A percentile compares a stretch with the other conserved stretches of the same genome.
Conservation (phyloP, 2,113 vertebrate species). For the Myotis lucifugus region DNA sequence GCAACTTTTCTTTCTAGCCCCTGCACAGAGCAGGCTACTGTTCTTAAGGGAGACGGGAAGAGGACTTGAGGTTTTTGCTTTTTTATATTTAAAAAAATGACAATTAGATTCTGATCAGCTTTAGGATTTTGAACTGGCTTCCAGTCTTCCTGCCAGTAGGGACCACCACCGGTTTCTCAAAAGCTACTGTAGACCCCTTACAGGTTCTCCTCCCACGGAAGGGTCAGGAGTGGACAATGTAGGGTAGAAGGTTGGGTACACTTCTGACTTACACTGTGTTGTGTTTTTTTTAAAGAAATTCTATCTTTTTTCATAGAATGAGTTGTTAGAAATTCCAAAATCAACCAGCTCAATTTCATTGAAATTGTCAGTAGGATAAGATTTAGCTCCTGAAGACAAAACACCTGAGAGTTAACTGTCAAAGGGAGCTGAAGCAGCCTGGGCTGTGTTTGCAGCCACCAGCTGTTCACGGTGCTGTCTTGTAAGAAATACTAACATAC, state of each 20-base stretch:
- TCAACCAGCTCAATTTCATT: not conserved
- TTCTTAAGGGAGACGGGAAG: not conserved
- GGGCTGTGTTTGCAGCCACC: not conserved
- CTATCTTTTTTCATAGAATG: not conserved
- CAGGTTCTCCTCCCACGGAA: not conserved
- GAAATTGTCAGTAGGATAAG: not conserved
- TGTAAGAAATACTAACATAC: not conserved
- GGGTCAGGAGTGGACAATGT: not conserved
- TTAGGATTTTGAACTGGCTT: not conserved
- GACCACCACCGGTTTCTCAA: not conserved
- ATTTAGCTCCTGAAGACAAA: not conserved
- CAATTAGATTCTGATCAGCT: not conserved
- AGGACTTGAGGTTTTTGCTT: not conserved
- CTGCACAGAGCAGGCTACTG: not conserved
- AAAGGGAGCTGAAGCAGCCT: not conserved
- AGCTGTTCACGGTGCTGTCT: not conserved
- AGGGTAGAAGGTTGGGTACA: not conserved
- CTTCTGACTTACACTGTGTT: not conserved
- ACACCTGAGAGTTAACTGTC: not conserved
- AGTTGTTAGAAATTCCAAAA: not conserved
- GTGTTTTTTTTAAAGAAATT: not conserved
- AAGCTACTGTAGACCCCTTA: not conserved
- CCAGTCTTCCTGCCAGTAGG: not conserved
- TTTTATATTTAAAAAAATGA: not conserved
- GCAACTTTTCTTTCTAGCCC: not conserved